Base-by-base conservation (phyloP, 2,888 invertebrate genomes). In the Xanthorhoe designata region DNA sequence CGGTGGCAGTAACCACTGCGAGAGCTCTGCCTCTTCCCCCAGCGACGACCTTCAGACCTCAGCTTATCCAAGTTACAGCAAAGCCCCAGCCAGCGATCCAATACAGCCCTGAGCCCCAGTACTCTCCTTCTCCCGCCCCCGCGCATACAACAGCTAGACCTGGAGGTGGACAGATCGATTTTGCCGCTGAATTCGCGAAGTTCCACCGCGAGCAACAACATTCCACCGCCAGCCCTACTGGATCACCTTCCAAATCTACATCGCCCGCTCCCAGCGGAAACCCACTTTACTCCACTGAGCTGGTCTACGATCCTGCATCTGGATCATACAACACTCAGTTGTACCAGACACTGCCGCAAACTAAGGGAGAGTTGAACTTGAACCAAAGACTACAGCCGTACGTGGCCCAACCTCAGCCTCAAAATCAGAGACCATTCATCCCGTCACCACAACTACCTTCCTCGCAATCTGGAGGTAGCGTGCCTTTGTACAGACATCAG, bases 241-340 rank as follows among this genome's bases (percentile, higher is more conserved):
- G 86, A n/a, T 84, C 80, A 61, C 83, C 89, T 15, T 82, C 91
- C 0, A 93, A 91, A 74, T 77, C 87, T 0, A 79, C 88, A 17
- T 82, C 88, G 29, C 86, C 94, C 50, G 78, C 81, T 29, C 89
- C 90, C 0, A 93, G 94, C 38, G 92, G 94, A 60, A 94, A 95
- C 74, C 96, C 96, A 65, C 94, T 97, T 62, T 97, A 97, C 87
- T 96, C 96, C 57, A 96, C 97, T 19, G 96, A 97, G 81, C 90
- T 97, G 35, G 94, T 97, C 0, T 97, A 94, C 85, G 97, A 97
- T 85, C 97, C 97, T 18, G 85, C 95, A 38, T 95, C 96, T 75
- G 97, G 97, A 56, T 95, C 96, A 78, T 97, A 97, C 93, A 96
- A 97, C 80, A 96, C 96, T 32, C 96, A 97, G 75, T 90, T 97